Conservation (phyloP, 2,888 invertebrate species). For the Zaprionus bogoriensis region DNA sequence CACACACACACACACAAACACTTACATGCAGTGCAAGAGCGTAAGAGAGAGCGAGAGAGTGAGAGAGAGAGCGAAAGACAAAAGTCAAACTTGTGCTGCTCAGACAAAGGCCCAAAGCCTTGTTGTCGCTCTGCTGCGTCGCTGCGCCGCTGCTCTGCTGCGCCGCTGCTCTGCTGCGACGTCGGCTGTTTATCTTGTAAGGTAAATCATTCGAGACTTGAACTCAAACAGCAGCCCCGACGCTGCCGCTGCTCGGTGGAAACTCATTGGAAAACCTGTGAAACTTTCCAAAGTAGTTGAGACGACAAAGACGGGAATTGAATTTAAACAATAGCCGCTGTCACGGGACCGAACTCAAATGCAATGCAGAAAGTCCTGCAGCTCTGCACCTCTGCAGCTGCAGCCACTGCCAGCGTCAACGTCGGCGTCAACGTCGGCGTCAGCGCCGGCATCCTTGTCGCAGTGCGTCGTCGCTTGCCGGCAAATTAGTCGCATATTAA, state of each 20-base stretch:
- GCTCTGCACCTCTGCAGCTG: no score
- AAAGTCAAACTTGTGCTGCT: constrained; percentile 72
- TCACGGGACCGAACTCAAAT: constrained; percentile 55
- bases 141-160: not conserved
- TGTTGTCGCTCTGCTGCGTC: not conserved
- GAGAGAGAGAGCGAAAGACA: constrained; percentile 53
- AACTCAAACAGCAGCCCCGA: constrained; percentile 67
- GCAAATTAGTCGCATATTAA: constrained; percentile 77
- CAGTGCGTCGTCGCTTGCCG: constrained; percentile 61
- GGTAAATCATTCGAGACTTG: constrained; percentile 78
- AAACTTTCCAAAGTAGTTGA: constrained; percentile 74
- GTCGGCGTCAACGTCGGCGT: not conserved
- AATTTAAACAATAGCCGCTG: constrained; percentile 72
- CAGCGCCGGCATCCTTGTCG: constrained; percentile 45
- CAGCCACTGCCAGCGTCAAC: not conserved
- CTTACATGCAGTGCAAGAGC: constrained; percentile 9
- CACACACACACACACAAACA: constrained; percentile 15
- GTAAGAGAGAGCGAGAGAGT: not conserved
- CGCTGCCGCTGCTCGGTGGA: not conserved
- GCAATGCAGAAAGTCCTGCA: constrained; percentile 14
- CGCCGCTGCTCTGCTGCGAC: constrained; percentile 9
- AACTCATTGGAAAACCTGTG: constrained; percentile 11
- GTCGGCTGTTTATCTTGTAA: constrained; percentile 72
- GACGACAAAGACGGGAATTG: constrained; percentile 75
- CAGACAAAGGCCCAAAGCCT: constrained; percentile 53